Percentiles rank a stretch among this genome's conserved stretches.
phyloP scores from a whole-genome alignment of 2,113 vertebrate genomes.

The Pedionomus torquatus region DNA sequence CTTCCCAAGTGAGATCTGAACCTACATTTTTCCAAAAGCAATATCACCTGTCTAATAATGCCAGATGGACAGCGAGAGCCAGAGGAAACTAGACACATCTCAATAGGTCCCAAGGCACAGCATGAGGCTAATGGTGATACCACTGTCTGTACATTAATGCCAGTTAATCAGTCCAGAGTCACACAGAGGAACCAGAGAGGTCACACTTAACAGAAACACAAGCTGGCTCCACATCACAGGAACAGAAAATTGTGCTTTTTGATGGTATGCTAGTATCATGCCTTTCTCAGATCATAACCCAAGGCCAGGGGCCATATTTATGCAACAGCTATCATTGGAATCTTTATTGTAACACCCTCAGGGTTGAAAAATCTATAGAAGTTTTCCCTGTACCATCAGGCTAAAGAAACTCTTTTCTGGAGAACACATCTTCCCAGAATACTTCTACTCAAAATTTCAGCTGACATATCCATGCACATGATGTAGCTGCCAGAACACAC shows the following conservation, averaged over 20 bases:
- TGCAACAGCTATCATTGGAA: neutral
- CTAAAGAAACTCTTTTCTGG: neutral
- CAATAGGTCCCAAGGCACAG: neutral
- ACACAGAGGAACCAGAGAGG: neutral
- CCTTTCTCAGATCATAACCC: neutral
- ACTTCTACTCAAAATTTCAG: neutral
- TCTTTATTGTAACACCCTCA: neutral
- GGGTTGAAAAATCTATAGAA: neutral
- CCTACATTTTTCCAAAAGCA: neutral
- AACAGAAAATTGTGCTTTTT: neutral
- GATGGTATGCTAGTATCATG: neutral
- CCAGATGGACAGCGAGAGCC: neutral
- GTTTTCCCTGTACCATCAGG: neutral
- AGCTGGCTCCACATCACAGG: neutral
- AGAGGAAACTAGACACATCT: neutral
- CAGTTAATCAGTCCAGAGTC: neutral
- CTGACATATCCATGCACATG: neutral
- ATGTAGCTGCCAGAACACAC: neutral
- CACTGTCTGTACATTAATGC: neutral
- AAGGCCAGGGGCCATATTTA: neutral
- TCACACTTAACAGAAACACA: neutral
- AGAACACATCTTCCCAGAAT: neutral
- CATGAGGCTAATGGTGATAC: neutral
- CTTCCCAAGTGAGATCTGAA: neutral
- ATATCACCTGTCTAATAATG: neutral